A percentile compares a stretch with the other conserved stretches of the same genome.
These are phyloP conservation scores for Cyanistes caeruleus DNA, from an alignment of 2,113 vertebrate species.

Conservation along the genomic window DNA sequence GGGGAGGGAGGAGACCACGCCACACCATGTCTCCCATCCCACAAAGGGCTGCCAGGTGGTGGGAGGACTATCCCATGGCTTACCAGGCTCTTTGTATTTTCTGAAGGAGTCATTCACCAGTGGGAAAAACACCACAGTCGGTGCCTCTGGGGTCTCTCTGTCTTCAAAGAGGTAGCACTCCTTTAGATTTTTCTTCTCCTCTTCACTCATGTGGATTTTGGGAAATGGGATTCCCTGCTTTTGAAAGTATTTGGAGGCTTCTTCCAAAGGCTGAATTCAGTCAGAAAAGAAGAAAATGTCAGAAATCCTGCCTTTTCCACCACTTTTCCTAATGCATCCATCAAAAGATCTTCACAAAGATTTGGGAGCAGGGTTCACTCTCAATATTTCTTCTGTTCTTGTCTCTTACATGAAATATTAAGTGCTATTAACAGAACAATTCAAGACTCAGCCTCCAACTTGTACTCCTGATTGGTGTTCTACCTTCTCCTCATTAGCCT, in stretches of 20 bases:
- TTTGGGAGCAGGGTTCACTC: rapidly evolving
- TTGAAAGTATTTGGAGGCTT: slow-evolving; percentile 73
- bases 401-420: neutral
- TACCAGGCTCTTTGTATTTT: slow-evolving; percentile 77
- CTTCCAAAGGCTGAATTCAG: slow-evolving; percentile 65
- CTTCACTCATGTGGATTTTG: slow-evolving; percentile 60
- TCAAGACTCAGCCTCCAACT: neutral
- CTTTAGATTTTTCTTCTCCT: slow-evolving; percentile 57
- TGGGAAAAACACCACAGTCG: slow-evolving; percentile 76
- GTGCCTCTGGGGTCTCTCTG: slow-evolving; percentile 46
- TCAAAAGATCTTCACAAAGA: neutral
- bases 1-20: rapidly evolving
- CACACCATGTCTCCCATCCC: neutral
- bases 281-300: neutral
- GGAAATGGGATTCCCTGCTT: slow-evolving; percentile 78
- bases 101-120: slow-evolving; percentile 70
- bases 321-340: neutral
- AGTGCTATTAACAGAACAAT: neutral
- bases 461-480: neutral
- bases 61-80: neutral
- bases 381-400: neutral
- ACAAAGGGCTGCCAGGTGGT: neutral
- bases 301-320: neutral
- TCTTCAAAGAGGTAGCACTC: slow-evolving; percentile 77
- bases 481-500: neutral